Evolutionary conservation across 2,113 vertebrate species (phyloP).

Genomic region (Pangasianodon hypophthalmus): DNA sequence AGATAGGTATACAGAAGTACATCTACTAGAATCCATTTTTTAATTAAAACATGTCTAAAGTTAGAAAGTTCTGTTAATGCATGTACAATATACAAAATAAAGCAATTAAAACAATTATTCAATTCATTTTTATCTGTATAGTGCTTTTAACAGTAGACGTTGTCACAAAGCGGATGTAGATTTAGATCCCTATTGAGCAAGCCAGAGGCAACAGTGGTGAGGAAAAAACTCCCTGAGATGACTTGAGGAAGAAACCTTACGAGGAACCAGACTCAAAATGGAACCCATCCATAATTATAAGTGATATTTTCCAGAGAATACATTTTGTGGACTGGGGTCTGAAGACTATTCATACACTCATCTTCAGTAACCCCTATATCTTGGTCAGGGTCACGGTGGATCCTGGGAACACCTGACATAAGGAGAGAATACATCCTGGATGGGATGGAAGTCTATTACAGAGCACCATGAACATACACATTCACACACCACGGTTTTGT

Average conservation of each 20-base stretch:
- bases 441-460: background rate
- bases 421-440: background rate
- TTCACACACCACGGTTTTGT: background rate
- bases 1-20: too few relatives aligned
- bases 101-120: background rate
- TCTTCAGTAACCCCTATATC: background rate
- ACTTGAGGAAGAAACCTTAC: too few relatives aligned
- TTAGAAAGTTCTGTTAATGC: background rate
- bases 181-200: background rate
- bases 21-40: too few relatives aligned
- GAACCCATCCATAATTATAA: background rate
- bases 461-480: background rate
- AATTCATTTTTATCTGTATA: background rate
- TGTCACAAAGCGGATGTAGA: too few relatives aligned
- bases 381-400: background rate
- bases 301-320: background rate
- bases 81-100: background rate
- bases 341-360: background rate
- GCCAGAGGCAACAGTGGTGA: background rate
- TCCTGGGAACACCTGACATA: background rate
- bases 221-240: too few relatives aligned
- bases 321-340: background rate
- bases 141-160: background rate
- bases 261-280: too few relatives aligned
- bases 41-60: too few relatives aligned